phyloP scores from a whole-genome alignment of 1,140 invertebrate species.

The Diorhabda carinulata region DNA sequence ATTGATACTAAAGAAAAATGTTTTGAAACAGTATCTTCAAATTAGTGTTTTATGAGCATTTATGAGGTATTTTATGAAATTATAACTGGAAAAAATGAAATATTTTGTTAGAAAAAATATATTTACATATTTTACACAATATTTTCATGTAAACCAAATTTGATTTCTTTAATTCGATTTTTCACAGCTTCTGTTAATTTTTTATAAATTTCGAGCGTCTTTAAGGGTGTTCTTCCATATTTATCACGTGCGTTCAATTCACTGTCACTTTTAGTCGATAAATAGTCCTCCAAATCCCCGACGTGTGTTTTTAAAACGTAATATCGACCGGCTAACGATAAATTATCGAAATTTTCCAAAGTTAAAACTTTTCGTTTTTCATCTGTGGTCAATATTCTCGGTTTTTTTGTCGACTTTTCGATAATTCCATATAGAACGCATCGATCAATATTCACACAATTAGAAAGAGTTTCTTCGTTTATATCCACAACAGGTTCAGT shows the following conservation, averaged over 20 bases:
- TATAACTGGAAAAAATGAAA: too few relatives aligned
- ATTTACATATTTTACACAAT: too few relatives aligned
- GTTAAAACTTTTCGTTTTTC: slow-evolving; percentile 30
- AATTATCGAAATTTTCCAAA: slow-evolving; percentile 37
- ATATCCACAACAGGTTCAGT: slow-evolving; percentile 1
- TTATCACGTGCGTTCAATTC: slow-evolving; percentile 27
- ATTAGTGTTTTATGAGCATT: too few relatives aligned
- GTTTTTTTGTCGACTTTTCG: slow-evolving; percentile 14
- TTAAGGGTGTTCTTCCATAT: slow-evolving; percentile 26
- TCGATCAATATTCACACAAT: slow-evolving; percentile 30
- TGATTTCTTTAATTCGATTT: slow-evolving; percentile 9
- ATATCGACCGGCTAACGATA: slow-evolving; percentile 31
- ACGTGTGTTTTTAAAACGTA: slow-evolving; percentile 26
- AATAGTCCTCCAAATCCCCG: slow-evolving; percentile 26
- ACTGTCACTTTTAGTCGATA: slow-evolving; percentile 16
- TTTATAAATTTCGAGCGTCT: slow-evolving; percentile 31
- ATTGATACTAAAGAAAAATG: too few relatives aligned
- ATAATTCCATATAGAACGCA: slow-evolving; percentile 31
- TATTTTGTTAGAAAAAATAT: too few relatives aligned
- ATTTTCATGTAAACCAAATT: slow-evolving; percentile 3
- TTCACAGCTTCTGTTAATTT: slow-evolving; percentile 18
- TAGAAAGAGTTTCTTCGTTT: slow-evolving; percentile 18
- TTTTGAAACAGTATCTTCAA: too few relatives aligned
- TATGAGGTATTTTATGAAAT: too few relatives aligned
- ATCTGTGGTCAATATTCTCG: slow-evolving; percentile 23